Evolutionary conservation across 2,113 vertebrate genomes (phyloP).

Genomic region (Periophthalmodon schlosseri): DNA sequence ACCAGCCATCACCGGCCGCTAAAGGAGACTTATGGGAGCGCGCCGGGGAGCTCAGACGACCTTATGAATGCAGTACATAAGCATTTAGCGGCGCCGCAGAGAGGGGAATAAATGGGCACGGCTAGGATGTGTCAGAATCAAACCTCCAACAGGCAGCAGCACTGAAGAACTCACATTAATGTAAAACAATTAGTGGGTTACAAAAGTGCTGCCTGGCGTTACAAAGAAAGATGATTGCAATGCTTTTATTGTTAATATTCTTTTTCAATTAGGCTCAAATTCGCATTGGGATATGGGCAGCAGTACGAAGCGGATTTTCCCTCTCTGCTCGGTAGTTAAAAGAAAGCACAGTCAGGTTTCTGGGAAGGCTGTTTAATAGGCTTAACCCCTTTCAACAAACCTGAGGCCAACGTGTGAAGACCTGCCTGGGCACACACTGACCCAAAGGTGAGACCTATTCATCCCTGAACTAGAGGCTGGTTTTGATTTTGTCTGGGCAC

Average conservation of each 20-base stretch:
- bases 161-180: constrained; percentile 34
- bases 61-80: constrained; percentile 73
- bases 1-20: constrained; percentile 73
- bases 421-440: constrained; percentile 89
- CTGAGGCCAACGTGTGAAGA: constrained; percentile 70
- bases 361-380: constrained; percentile 67
- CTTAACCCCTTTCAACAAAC: constrained; percentile 89
- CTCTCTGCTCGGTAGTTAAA: constrained; percentile 58
- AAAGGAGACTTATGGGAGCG: constrained; percentile 76
- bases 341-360: constrained; percentile 71
- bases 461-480: not conserved
- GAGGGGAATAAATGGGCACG: constrained; percentile 58
- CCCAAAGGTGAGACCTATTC: constrained; percentile 86
- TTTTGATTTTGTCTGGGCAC: not conserved
- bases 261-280: constrained; percentile 67
- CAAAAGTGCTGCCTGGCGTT: constrained; percentile 44
- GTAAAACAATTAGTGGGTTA: constrained; percentile 55
- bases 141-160: constrained; percentile 39
- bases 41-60: constrained; percentile 64
- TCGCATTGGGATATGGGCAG: constrained; percentile 64
- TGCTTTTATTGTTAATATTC: constrained; percentile 55
- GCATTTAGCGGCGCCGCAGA: constrained; percentile 65
- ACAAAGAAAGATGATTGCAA: constrained; percentile 43
- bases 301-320: constrained; percentile 52
- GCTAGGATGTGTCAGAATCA: constrained; percentile 57